These are phyloP conservation scores for Erebia aethiops DNA, from an alignment of 2,888 invertebrate species.

Conservation along the genomic window DNA sequence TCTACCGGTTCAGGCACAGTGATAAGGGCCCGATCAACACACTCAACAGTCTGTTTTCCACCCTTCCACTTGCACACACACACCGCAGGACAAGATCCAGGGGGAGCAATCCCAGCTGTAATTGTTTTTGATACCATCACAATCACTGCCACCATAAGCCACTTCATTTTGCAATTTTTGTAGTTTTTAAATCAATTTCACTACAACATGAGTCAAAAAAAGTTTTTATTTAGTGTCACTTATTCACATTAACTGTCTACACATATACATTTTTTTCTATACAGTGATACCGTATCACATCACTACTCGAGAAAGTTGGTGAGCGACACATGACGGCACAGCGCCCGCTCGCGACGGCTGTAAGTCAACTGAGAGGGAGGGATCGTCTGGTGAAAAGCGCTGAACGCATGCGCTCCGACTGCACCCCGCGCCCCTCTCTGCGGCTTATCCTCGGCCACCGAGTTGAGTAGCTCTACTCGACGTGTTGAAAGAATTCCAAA, in stretches of 20 bases:
- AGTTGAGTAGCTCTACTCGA: constrained; percentile 74
- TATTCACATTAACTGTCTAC: constrained; percentile 48
- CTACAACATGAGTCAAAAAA: constrained; percentile 57
- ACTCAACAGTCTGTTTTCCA: constrained; percentile 96
- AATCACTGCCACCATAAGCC: constrained; percentile 74
- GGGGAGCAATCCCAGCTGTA: constrained; percentile 73
- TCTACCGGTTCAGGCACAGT: constrained; percentile 93
- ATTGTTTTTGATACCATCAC: constrained; percentile 73
- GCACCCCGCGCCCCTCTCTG: constrained; percentile 79
- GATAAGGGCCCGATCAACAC: constrained; percentile 91
- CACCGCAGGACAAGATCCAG: constrained; percentile 87
- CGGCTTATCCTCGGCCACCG: constrained; percentile 76
- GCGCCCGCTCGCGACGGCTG: constrained; percentile 71
- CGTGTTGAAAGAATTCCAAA: constrained; percentile 79
- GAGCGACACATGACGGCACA: constrained; percentile 85
- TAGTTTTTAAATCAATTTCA: constrained; percentile 45
- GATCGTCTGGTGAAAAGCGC: constrained; percentile 69
- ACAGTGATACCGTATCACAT: constrained; percentile 78
- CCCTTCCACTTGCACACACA: constrained; percentile 97
- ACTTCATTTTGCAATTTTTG: constrained; percentile 74
- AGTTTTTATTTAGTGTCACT: constrained; percentile 46
- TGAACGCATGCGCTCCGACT: constrained; percentile 76
- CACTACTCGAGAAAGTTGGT: constrained; percentile 81
- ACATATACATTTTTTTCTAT: constrained; percentile 52
- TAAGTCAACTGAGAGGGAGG: constrained; percentile 78